Conservation (phyloP, 1,140 invertebrate genomes). For the Zaprionus tsacasi region DNA sequence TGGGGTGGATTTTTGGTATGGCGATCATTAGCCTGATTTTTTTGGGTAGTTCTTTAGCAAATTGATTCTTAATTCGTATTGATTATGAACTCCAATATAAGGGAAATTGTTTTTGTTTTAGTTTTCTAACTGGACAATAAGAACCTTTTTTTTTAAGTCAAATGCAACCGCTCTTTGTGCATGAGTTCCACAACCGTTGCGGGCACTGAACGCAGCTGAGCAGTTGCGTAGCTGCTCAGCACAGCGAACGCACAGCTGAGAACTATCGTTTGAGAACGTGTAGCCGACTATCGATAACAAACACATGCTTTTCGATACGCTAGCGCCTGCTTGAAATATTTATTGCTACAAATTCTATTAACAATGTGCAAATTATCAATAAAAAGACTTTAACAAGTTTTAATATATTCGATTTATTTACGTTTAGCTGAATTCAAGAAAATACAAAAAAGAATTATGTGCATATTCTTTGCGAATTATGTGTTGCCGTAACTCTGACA, state of each 20-base stretch:
- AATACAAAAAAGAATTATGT: too few relatives aligned
- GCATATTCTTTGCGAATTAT: too few relatives aligned
- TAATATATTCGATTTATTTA: too few relatives aligned
- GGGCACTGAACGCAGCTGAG: neutral
- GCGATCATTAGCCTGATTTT: slow-evolving; percentile 69
- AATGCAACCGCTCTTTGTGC: neutral
- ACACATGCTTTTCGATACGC: neutral
- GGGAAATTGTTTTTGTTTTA: neutral
- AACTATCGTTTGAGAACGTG: neutral
- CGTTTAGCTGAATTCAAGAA: too few relatives aligned
- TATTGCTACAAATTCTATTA: neutral
- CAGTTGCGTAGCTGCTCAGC: neutral
- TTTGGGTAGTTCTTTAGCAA: slow-evolving; percentile 12
- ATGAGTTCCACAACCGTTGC: neutral
- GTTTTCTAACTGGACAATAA: neutral
- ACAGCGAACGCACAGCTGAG: neutral
- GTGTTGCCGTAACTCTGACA: too few relatives aligned
- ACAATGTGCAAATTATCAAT: too few relatives aligned
- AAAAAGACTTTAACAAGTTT: too few relatives aligned
- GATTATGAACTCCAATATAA: neutral
- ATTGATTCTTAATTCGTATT: slow-evolving; percentile 27
- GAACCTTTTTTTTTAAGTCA: neutral
- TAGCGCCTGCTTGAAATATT: neutral
- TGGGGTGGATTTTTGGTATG: slow-evolving; percentile 33
- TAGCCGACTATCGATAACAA: neutral